These are phyloP conservation scores for Vulpes vulpes DNA, from an alignment of 2,113 vertebrate species.

Conservation along the genomic window DNA sequence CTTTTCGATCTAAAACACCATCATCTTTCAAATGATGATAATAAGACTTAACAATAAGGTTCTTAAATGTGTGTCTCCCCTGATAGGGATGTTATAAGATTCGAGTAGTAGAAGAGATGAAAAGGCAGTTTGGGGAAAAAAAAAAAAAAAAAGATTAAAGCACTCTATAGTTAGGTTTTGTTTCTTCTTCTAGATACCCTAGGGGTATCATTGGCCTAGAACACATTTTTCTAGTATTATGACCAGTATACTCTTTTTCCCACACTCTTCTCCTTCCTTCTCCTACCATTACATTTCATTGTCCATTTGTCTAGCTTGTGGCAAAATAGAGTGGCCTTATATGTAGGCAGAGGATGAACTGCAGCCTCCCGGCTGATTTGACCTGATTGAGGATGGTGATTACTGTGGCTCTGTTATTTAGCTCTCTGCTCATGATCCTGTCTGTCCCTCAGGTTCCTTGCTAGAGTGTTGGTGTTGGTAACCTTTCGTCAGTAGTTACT, in stretches of 20 bases:
- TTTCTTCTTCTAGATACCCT: slow-evolving; percentile 4
- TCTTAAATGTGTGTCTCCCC: neutral
- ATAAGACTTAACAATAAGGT: neutral
- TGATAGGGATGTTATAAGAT: neutral
- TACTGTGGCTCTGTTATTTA: neutral
- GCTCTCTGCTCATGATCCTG: neutral
- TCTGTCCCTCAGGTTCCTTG: neutral
- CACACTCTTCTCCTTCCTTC: neutral
- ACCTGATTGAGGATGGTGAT: neutral
- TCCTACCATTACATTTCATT: neutral
- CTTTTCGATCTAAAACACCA: neutral
- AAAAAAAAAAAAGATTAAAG: neutral
- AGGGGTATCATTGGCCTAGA: neutral
- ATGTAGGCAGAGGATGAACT: neutral
- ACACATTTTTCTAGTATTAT: neutral
- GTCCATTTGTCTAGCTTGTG: neutral
- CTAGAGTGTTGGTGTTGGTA: neutral
- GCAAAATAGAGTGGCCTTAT: neutral
- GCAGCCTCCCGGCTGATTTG: neutral
- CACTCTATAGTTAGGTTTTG: neutral
- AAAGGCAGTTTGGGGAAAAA: slow-evolving; percentile 1
- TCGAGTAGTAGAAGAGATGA: neutral
- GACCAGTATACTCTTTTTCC: neutral
- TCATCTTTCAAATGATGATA: neutral
- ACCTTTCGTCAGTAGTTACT: neutral